A percentile compares a stretch with the other conserved stretches of the same genome.
Evolutionary conservation across 2,888 invertebrate species (phyloP).

Genomic region (Rotaria sp.): DNA sequence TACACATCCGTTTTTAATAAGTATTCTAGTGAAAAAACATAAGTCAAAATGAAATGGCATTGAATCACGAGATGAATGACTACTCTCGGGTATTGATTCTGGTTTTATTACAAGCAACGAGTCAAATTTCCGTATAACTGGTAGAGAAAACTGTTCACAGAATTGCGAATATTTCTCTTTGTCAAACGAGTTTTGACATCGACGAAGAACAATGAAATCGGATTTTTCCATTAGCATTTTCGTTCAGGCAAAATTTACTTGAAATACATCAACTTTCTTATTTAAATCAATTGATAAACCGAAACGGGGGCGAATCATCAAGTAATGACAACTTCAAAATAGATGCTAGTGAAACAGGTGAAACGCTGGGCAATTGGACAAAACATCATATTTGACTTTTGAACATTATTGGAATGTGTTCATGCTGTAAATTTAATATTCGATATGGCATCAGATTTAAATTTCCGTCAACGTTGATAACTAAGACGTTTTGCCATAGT

Average conservation of each 20-base stretch:
- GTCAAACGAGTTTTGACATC: neutral
- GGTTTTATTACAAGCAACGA: neutral
- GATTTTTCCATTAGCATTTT: neutral
- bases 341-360: neutral
- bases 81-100: neutral
- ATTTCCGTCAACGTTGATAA: neutral
- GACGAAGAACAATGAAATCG: neutral
- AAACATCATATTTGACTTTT: neutral
- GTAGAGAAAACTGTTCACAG: neutral
- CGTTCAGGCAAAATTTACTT: neutral
- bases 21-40: neutral
- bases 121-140: neutral
- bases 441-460: neutral
- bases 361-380: neutral
- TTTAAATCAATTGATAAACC: neutral
- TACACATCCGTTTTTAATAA: neutral
- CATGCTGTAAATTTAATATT: neutral
- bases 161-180: neutral
- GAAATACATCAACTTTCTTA: neutral
- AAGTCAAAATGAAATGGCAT: neutral
- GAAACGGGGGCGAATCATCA: neutral
- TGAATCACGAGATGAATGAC: neutral
- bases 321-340: neutral
- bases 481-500: neutral
- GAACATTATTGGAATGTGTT: neutral